A percentile compares a stretch with the other conserved stretches of the same genome.
Evolutionary conservation across 2,113 vertebrate genomes (phyloP).

Genomic region (Seriola dumerili): DNA sequence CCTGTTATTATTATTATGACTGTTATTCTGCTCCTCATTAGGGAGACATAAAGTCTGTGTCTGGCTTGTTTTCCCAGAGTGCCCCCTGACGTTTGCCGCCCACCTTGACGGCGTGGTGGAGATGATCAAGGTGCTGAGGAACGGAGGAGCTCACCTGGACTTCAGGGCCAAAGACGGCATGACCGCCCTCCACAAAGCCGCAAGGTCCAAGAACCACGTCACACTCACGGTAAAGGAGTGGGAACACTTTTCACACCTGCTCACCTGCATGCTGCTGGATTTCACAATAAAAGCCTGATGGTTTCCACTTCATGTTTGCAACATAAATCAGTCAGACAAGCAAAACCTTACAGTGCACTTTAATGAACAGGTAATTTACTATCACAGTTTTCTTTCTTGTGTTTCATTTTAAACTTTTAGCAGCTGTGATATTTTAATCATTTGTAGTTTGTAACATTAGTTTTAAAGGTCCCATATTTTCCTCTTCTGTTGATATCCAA

Average conservation of each 20-base stretch:
- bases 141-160: conserved; percentile 95
- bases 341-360: background rate
- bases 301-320: too few species aligned
- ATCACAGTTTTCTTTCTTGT: background rate
- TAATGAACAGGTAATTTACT: background rate
- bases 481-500: too few species aligned
- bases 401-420: background rate
- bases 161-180: conserved; percentile 95
- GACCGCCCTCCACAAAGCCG: conserved; percentile 95
- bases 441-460: background rate
- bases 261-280: too few species aligned
- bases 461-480: background rate
- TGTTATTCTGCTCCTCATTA: too few species aligned
- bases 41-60: background rate
- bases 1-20: background rate
- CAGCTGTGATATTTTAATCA: conserved; percentile 1
- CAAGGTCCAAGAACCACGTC: conserved; percentile 87
- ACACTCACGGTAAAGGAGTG: conserved; percentile 87
- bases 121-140: conserved; percentile 90
- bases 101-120: conserved; percentile 88
- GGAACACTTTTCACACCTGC: background rate
- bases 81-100: conserved; percentile 90
- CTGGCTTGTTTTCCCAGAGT: conserved; percentile 82
- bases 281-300: too few species aligned
- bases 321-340: too few species aligned